Percentiles rank a stretch among this genome's conserved stretches.
These are phyloP conservation scores for Tholera decimalis DNA, from an alignment of 2,888 invertebrate genomes.

Conservation along the genomic window DNA sequence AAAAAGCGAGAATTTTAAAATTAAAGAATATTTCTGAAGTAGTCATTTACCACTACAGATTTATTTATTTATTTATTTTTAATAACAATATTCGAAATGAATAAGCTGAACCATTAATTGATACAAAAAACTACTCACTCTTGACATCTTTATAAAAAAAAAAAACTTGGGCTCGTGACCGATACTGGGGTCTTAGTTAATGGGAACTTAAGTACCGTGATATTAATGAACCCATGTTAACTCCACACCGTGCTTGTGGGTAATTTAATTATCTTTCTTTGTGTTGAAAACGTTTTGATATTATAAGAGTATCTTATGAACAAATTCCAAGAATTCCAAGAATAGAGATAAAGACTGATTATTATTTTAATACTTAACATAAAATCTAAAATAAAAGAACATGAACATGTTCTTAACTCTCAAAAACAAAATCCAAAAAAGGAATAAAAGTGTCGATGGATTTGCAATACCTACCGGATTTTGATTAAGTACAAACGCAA, in stretches of 20 bases:
- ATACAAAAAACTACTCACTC: slow-evolving; percentile 31
- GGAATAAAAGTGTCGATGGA: neutral
- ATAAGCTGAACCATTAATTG: slow-evolving; percentile 12
- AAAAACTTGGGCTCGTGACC: slow-evolving; percentile 77
- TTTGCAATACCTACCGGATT: neutral
- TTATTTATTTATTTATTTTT: too few relatives aligned
- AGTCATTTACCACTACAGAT: too few relatives aligned
- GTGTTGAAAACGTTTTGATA: slow-evolving; percentile 20
- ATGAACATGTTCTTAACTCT: too few relatives aligned
- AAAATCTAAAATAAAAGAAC: neutral
- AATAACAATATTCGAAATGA: neutral
- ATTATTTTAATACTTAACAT: neutral
- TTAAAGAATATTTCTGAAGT: too few relatives aligned
- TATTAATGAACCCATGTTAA: slow-evolving; percentile 76
- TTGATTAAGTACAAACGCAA: neutral
- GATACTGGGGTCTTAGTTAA: slow-evolving; percentile 76
- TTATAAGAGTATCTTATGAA: neutral
- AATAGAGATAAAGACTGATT: neutral
- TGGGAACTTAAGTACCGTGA: slow-evolving; percentile 81
- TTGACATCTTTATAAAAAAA: slow-evolving; percentile 16
- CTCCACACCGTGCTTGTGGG: slow-evolving; percentile 18
- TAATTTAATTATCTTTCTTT: slow-evolving; percentile 57
- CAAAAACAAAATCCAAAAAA: too few relatives aligned
- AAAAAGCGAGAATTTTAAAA: too few relatives aligned
- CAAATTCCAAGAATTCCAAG: neutral